Evolutionary conservation across 1,140 invertebrate genomes (phyloP).

Genomic region (Bombus haemorrhoidalis): DNA sequence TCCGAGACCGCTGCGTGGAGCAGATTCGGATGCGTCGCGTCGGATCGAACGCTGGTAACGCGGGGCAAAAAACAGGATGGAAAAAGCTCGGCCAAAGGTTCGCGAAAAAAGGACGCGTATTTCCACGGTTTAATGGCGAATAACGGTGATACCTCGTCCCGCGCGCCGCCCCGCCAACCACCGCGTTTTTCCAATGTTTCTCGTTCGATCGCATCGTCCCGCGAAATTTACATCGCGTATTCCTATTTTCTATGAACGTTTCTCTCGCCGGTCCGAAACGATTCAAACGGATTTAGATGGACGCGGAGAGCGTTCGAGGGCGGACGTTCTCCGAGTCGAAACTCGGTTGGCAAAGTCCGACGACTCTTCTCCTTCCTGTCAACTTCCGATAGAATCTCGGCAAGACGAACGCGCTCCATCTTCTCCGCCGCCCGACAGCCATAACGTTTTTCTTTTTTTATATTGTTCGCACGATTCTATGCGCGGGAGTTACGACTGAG

Average conservation of each 20-base stretch:
- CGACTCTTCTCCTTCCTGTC: no score
- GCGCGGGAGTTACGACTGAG: no score
- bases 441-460: no score
- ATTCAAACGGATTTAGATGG: not conserved
- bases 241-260: not conserved
- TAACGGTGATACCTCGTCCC: not conserved
- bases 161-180: not conserved
- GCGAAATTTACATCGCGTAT: not conserved
- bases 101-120: not conserved
- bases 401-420: no score
- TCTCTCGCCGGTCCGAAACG: not conserved
- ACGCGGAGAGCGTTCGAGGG: not conserved
- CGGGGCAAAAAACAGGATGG: not conserved
- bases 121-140: constrained; percentile 3
- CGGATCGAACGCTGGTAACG: not conserved
- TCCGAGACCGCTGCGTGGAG: not conserved
- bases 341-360: not conserved
- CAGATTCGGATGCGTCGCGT: not conserved
- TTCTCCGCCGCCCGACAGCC: no score
- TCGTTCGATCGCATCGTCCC: not conserved
- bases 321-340: no score
- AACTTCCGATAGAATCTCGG: no score
- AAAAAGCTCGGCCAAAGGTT: not conserved
- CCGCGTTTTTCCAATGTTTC: not conserved
- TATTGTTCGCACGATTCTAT: no score